Percentiles rank a stretch among this genome's conserved stretches.
These are phyloP conservation scores for Candidula unifasciata DNA, from an alignment of 2,888 invertebrate species.

Conservation along the genomic window DNA sequence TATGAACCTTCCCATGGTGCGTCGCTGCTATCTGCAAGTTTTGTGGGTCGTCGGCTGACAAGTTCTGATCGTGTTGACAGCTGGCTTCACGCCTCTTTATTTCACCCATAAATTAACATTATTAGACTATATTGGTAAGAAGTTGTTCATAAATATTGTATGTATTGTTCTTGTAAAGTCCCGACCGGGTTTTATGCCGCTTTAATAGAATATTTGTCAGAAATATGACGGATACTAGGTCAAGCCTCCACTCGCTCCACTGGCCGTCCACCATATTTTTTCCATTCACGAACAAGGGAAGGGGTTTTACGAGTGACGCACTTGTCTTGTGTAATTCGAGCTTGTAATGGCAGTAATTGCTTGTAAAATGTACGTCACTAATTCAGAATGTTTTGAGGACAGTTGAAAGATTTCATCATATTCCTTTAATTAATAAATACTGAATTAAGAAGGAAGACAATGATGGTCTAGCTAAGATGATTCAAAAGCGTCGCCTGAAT, in stretches of 20 bases:
- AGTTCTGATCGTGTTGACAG: slow-evolving; percentile 17
- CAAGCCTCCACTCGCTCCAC: slow-evolving; percentile 1
- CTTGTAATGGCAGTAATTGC: too few relatives aligned
- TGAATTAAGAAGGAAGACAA: too few relatives aligned
- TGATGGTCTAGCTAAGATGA: too few relatives aligned
- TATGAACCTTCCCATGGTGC: slow-evolving; percentile 51
- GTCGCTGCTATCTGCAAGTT: slow-evolving; percentile 24
- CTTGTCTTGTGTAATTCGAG: slow-evolving; percentile 5
- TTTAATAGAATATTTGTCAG: not conserved
- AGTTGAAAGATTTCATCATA: too few relatives aligned
- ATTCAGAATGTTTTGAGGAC: too few relatives aligned
- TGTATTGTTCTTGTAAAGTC: not conserved
- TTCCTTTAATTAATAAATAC: too few relatives aligned
- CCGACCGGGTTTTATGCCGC: too few relatives aligned
- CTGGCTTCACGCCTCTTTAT: slow-evolving; percentile 35
- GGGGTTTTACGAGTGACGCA: slow-evolving; percentile 25
- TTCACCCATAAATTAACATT: not conserved
- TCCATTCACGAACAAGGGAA: not conserved
- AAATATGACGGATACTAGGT: not conserved
- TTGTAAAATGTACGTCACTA: too few relatives aligned
- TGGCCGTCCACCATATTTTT: not conserved
- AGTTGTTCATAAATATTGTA: not conserved
- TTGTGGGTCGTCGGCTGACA: slow-evolving; percentile 31
- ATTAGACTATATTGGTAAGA: slow-evolving; percentile 29
- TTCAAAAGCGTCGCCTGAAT: too few relatives aligned